Evolutionary conservation across 1,140 invertebrate species (phyloP), one percentile per base, ranked within the genome.

Genomic region (Meloidogyne floridensis): DNA sequence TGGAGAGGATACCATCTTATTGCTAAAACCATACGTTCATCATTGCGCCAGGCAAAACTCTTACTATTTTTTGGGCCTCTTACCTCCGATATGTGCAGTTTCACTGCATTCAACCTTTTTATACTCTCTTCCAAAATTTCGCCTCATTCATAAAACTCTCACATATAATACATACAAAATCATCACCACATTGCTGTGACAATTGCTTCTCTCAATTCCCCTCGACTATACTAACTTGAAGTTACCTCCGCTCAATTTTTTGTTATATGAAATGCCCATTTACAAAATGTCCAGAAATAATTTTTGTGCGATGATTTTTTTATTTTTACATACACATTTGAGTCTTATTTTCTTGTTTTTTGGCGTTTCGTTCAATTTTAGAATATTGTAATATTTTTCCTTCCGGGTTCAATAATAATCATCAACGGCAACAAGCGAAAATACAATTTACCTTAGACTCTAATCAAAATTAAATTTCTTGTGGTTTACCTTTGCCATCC

Each of bases 131-230:
- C 59, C 59, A 5, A 65, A 65, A 65, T n/a, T 65, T 65, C 59
- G 3, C 72, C 79, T 42, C 70, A 74, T 42, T 80, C 69, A 42
- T 54, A 32, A 53, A 54, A 73, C 15, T 56, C 32, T 72, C 15
- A 75, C 32, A 72, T 80, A 11, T 47, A 6, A 47, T 47, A 47
- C 9, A 7, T 18, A 73, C 15, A 73, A 15, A 73, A 73, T 18
- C 51, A 73, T 73, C 51, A 73, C 42, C 72, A 43, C 51, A 47
- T 73, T 73, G 51, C 72, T 47, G 42, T 73, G 51, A 47, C 51
- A 73, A 47, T 73, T 73, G 42, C 72, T 73, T 73, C 9, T 13
- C 18, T 73, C 32, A 15, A 15, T 73, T 73, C 20, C 18, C 20
- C 13, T 18, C 32, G 3, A 72, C 72, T 8, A 47, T 73, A 42